Base-by-base conservation (phyloP, 1,140 invertebrate species). In the Panulirus ornatus region DNA sequence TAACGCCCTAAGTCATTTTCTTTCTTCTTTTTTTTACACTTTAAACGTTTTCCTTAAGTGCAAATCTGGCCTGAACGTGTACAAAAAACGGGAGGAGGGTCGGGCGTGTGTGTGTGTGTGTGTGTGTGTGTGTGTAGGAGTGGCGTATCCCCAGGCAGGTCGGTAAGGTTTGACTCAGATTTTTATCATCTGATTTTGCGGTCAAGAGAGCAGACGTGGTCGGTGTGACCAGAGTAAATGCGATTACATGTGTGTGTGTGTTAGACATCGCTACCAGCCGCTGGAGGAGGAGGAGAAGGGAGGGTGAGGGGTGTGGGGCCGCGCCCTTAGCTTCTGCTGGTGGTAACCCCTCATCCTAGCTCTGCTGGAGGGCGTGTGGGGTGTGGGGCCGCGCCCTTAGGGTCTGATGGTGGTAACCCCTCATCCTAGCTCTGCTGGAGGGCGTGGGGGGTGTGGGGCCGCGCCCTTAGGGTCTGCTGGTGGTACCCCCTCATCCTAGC, bases 181-280 rank as follows among this genome's bases (percentile, higher is more conserved):
- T 82, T 82, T 58, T 63, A 27, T 63, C 30, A 27, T 27, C 34
- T 58, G 51, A 82, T 82, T 58, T 58, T 40, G 79, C 14, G 79
- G 79, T 58, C 34, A 63, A 27, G 40, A 30, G 27, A 8, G 22
- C 11, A 38, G 34, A 36, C 2, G 30, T 5, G 34, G 1, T 0
- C 27, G 2, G 22, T 11, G 27, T 19, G 40, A 78, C 75, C 75
- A 40, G n/a, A 19, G 40, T 78, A 78, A 78, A 78, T 47, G 36
- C 40, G 75, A 78, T 47, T 78, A 78, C 75, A 76, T 78, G 44
- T 75, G 27, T 47, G 40, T 78, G 19, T 44, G 40, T 44, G 75
- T n/a, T 27, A n/a, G n/a, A n/a, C n/a, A n/a, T n/a, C n/a, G n/a
- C n/a, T n/a, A n/a, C n/a, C 73, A n/a, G 38, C 40, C 44, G 2